These are phyloP conservation scores for Drosophila mayaguana DNA, from an alignment of 2,888 invertebrate species.

Conservation along the genomic window DNA sequence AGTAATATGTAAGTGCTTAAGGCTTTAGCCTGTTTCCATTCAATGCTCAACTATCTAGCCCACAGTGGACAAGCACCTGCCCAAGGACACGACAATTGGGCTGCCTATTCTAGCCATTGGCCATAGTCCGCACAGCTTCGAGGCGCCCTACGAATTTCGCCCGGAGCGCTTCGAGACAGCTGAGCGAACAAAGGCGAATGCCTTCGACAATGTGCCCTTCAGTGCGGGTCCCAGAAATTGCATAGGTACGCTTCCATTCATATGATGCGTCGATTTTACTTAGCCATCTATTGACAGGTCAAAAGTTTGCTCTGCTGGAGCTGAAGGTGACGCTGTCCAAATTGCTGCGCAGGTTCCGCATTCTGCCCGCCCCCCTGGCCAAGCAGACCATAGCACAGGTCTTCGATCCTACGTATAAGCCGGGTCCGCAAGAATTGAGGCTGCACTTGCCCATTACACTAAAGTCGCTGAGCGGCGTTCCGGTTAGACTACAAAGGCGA, in stretches of 20 bases:
- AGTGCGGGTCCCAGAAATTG: conserved; percentile 88
- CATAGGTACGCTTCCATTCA: conserved; percentile 56
- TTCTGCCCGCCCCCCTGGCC: conserved; percentile 83
- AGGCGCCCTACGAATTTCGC: conserved; percentile 72
- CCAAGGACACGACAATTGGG: conserved; percentile 66
- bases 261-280: not conserved
- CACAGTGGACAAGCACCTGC: conserved; percentile 73
- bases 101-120: conserved; percentile 72
- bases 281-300: conserved; percentile 70
- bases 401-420: conserved; percentile 34
- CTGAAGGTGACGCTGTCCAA: conserved; percentile 86
- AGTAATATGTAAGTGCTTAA: conserved; percentile 65
- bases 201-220: conserved; percentile 87
- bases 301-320: conserved; percentile 86
- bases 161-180: conserved; percentile 85
- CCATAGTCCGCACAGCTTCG: conserved; percentile 71
- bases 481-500: conserved; percentile 41
- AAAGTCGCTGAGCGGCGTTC: conserved; percentile 54
- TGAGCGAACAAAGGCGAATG: conserved; percentile 64
- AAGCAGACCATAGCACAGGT: conserved; percentile 78
- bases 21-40: not conserved
- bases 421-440: conserved; percentile 45
- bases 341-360: conserved; percentile 85
- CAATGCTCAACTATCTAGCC: not conserved
- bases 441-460: conserved; percentile 49